phyloP scores from a whole-genome alignment of 2,888 invertebrate species.

The Oxycera nigricornis region DNA sequence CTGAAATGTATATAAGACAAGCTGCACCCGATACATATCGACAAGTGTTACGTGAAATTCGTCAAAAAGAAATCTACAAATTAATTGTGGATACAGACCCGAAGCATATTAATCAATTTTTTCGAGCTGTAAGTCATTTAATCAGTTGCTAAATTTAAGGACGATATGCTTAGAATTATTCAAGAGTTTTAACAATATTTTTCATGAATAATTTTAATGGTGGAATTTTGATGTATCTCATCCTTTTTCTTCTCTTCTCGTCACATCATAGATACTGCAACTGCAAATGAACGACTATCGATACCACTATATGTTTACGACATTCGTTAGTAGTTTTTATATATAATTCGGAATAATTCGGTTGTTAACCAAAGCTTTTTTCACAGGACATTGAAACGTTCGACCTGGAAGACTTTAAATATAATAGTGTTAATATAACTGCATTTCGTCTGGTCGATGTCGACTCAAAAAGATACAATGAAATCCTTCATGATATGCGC shows the following conservation, averaged over 20 bases:
- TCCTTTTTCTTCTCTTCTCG: too few relatives aligned
- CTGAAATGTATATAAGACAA: constrained; percentile 81
- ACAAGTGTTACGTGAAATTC: constrained; percentile 70
- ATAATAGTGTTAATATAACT: constrained; percentile 95
- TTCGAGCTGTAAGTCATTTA: constrained; percentile 81
- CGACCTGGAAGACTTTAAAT: constrained; percentile 89
- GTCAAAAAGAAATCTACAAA: constrained; percentile 85
- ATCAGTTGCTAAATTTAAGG: background rate
- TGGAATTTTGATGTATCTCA: too few relatives aligned
- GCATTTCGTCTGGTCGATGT: constrained; percentile 88
- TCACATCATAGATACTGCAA: constrained; percentile 86
- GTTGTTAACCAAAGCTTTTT: too few relatives aligned
- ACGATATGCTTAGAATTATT: background rate
- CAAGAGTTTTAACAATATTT: constrained; percentile 14
- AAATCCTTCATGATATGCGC: constrained; percentile 83
- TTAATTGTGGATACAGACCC: constrained; percentile 90
- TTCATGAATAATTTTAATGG: constrained; percentile 1
- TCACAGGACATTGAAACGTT: constrained; percentile 87
- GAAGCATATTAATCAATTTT: constrained; percentile 78
- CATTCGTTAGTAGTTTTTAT: constrained; percentile 77
- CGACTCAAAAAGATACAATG: constrained; percentile 75
- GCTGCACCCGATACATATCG: constrained; percentile 73
- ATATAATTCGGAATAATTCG: too few relatives aligned
- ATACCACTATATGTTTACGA: constrained; percentile 95
- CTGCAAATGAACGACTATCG: constrained; percentile 95